Conservation (phyloP, 2,888 invertebrate genomes). For the Pseudococcus jackbeardsleyi region DNA sequence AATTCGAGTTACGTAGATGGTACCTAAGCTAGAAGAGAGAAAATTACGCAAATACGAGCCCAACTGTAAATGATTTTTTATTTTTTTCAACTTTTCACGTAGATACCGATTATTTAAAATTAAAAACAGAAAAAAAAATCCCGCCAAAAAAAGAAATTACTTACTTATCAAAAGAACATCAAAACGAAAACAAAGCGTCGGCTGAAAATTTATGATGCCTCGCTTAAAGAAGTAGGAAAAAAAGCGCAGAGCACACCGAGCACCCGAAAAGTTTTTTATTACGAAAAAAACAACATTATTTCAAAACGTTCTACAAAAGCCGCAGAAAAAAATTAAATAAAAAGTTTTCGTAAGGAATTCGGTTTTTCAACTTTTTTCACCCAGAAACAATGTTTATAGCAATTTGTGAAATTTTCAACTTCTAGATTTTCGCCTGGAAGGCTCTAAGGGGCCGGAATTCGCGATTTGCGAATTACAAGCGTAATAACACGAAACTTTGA, state of each 20-base stretch:
- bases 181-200: constrained; percentile 8
- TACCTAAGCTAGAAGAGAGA: not conserved
- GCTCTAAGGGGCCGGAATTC: constrained; percentile 17
- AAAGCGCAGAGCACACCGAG: constrained; percentile 8
- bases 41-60: not conserved
- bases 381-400: constrained; percentile 51
- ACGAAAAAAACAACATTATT: constrained; percentile 32
- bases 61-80: not conserved
- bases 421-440: constrained; percentile 41
- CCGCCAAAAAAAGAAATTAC: not conserved
- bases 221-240: not conserved
- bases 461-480: constrained; percentile 33
- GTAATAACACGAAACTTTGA: constrained; percentile 31
- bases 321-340: constrained; percentile 42
- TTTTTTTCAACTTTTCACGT: not conserved
- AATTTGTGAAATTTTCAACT: constrained; percentile 43
- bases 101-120: not conserved
- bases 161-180: constrained; percentile 32
- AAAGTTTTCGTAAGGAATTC: constrained; percentile 41
- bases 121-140: not conserved
- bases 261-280: constrained; percentile 39
- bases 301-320: not conserved
- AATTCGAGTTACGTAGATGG: too few species aligned
- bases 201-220: constrained; percentile 35
- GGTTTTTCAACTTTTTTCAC: constrained; percentile 25